Percentiles rank a stretch among this genome's conserved stretches.
phyloP scores from a whole-genome alignment of 2,797 vertebrate genomes.

The Coregonus suidteri region DNA sequence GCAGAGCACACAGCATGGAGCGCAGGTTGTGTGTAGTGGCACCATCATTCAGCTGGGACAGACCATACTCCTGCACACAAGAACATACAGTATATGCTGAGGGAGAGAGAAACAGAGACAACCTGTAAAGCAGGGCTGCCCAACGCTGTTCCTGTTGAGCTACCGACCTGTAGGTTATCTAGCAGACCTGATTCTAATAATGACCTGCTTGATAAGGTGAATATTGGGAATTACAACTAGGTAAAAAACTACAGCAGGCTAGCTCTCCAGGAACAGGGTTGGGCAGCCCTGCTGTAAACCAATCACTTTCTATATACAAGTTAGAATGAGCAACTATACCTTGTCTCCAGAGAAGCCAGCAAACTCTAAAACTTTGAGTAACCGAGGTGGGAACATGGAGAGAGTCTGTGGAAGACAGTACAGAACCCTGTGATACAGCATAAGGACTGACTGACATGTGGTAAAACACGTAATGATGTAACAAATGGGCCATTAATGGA shows the following conservation, averaged over 20 bases:
- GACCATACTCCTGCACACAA: slow-evolving; percentile 77
- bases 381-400: slow-evolving; percentile 80
- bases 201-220: neutral
- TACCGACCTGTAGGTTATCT: neutral
- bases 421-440: neutral
- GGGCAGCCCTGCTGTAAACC: neutral
- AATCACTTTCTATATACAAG: neutral
- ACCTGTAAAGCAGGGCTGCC: neutral
- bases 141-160: neutral
- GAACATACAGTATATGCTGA: neutral
- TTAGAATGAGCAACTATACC: slow-evolving; percentile 57
- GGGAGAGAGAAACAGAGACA: neutral
- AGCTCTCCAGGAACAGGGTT: neutral
- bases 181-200: neutral
- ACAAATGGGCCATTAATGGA: neutral
- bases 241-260: no score
- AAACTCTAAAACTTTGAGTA: slow-evolving; percentile 83
- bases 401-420: slow-evolving; percentile 62
- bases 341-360: slow-evolving; percentile 87
- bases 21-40: slow-evolving; percentile 77
- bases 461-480: neutral
- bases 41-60: slow-evolving; percentile 76
- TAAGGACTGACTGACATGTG: neutral
- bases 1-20: slow-evolving; percentile 82
- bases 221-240: no score